Base-by-base conservation (phyloP, 1,140 invertebrate species). In the Ceratina calcarata region DNA sequence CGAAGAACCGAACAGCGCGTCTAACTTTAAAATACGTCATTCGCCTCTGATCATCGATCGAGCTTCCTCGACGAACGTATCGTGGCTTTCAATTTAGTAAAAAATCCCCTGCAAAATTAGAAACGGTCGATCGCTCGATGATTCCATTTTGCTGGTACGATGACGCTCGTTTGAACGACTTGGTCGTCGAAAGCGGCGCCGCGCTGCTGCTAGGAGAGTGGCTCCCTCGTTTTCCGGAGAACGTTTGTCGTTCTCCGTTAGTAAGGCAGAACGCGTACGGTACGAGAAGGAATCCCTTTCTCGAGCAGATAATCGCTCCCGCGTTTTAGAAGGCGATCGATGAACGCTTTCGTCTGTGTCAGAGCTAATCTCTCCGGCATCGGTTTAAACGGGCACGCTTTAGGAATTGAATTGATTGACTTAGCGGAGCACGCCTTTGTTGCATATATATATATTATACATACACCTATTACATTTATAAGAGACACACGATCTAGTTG, bases 221-320 rank as follows among this genome's bases (percentile, higher is more conserved):
- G 82, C 82, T 80, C 74, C 82, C 51, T 45, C 74, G n/a, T 15
- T 18, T 70, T 13, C 22, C 10, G 10, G 64, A 20, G n/a, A 57
- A 68, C 57, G 62, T 60, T 73, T 45, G 51, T 37, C 15, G 20
- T 20, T 77, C 79, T 81, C 79, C 66, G 78, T 77, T 75, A 75
- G 73, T 81, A 81, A 76, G 58, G 57, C 67, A 81, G 79, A 69
- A 45, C 74, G 13, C 15, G 53, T 37, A 62, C 20, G n/a, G 4
- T 57, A 24, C 22, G 49, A 71, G 62, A 58, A 10, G 32, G 32
- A 64, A 65, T 72, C 18, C 37, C 62, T 60, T 77, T 61, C 24
- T 61, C n/a, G 12, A 55, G 12, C 16, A 7, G 27, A n/a, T 20
- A 20, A 55, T 55, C 51, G 18, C 12, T 51, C 2, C 22, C 3